Evolutionary conservation across 2,113 vertebrate species (phyloP).

Genomic region (Oreochromis tanganicae): DNA sequence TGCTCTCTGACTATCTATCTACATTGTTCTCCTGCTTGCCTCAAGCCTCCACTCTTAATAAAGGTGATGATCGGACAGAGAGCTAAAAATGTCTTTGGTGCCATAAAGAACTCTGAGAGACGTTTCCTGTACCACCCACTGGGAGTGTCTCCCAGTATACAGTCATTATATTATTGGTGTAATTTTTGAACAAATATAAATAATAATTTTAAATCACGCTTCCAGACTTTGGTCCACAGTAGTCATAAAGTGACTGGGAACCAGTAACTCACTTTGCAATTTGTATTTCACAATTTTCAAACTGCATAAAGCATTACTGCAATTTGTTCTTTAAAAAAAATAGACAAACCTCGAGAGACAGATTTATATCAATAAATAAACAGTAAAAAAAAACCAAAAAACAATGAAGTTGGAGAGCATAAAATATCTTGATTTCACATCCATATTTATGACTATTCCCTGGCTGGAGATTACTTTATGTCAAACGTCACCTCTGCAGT

Average conservation of each 20-base stretch:
- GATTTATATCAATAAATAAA: not conserved
- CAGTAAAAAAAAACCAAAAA: not conserved
- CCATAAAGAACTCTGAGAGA: not conserved
- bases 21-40: not conserved
- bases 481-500: not conserved
- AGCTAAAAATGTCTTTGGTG: not conserved
- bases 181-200: not conserved
- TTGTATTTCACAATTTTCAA: not conserved
- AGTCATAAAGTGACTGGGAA: not conserved
- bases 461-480: not conserved
- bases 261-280: not conserved
- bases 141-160: not conserved
- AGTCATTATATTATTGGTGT: not conserved
- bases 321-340: not conserved
- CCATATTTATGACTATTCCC: not conserved
- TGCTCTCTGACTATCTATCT: conserved; percentile 1
- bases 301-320: not conserved
- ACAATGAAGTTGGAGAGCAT: not conserved
- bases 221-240: not conserved
- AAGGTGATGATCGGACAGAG: not conserved
- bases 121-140: not conserved
- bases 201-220: not conserved
- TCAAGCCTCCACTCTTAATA: not conserved
- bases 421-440: not conserved
- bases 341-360: not conserved